A percentile compares a stretch with the other conserved stretches of the same genome.
These are phyloP conservation scores for Umimayanthus chanpuru DNA, from an alignment of 92 coral and sea anemone species.

Conservation along the genomic window DNA sequence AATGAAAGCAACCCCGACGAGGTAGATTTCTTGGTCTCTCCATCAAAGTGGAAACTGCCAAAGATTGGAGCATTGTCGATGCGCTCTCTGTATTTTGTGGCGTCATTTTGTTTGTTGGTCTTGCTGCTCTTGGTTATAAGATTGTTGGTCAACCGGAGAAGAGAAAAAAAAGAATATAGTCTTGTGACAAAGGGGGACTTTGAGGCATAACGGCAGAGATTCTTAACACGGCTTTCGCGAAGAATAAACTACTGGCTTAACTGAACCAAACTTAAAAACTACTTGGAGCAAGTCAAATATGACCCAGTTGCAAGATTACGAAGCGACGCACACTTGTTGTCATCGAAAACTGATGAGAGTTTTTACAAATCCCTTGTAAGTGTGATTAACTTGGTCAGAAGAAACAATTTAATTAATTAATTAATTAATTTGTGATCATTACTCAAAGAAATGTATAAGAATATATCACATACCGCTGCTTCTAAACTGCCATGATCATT, in stretches of 20 bases:
- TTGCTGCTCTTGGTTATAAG: constrained; percentile 74
- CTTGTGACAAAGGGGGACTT: constrained; percentile 91
- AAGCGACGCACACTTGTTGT: background rate
- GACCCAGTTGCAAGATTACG: too few species aligned
- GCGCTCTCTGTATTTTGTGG: constrained; percentile 79
- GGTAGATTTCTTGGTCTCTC: constrained; percentile 19
- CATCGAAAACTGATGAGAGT: background rate
- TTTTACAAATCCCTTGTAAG: background rate
- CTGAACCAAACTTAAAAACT: background rate
- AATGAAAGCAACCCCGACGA: background rate
- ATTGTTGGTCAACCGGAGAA: constrained; percentile 69
- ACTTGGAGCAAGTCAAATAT: background rate
- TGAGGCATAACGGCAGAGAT: constrained; percentile 65
- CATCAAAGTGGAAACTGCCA: constrained; percentile 41
- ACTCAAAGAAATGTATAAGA: background rate
- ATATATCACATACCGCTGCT: background rate
- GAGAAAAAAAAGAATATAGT: constrained; percentile 68
- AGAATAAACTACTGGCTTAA: background rate
- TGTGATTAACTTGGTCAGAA: background rate
- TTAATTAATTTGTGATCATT: background rate
- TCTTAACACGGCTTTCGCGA: background rate
- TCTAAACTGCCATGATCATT: too few species aligned
- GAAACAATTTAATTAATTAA: background rate
- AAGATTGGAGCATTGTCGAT: constrained; percentile 68
- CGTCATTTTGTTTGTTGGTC: constrained; percentile 67